Base-by-base conservation (phyloP, 2,113 vertebrate species). In the Eidolon helvum region DNA sequence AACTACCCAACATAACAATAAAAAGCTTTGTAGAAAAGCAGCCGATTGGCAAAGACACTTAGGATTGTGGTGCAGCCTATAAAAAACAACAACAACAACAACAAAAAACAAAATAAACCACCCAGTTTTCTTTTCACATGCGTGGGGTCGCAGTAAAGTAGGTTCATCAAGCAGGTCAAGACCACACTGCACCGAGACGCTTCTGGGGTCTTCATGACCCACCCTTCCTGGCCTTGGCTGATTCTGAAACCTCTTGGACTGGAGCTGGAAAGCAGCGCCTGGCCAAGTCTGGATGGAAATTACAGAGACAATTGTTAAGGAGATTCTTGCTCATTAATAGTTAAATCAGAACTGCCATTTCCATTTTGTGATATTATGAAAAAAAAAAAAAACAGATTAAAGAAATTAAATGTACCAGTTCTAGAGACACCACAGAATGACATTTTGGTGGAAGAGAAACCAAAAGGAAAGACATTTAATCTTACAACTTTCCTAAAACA, bases 401-500 rank as follows among this genome's bases (percentile, higher is more conserved):
- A 79, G 80, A 82, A 55, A 69, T 45, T 33, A 63, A 66, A 61
- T 26, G 15, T 28, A 15, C n/a, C 53, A 2, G 43, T 93, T 10
- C 79, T 71, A 43, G 55, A 65, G 35, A 48, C 22, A 55, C 16
- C 9, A 43, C 68, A 50, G 66, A 87, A 68, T 71, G 30, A 50
- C 28, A 8, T 11, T 55, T 78, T 38, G 2, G 15, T 14, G 12
- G 19, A 14, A 26, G 33, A 24, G 48, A 77, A 57, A 71, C 63
- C 16, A 68, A 71, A 87, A 75, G 53, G 72, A 93, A 61, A 94
- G 45, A 55, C 9, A 21, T 63, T 88, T 80, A 43, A 50, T 82
- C 66, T 82, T 94, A 59, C 63, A 90, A 92, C 61, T 79, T 90
- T 7, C 85, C 66, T 94, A 43, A 90, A 75, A 35, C 61, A 84